Evolutionary conservation across 2,888 invertebrate genomes (phyloP).

Genomic region (Rhagonycha lutea): DNA sequence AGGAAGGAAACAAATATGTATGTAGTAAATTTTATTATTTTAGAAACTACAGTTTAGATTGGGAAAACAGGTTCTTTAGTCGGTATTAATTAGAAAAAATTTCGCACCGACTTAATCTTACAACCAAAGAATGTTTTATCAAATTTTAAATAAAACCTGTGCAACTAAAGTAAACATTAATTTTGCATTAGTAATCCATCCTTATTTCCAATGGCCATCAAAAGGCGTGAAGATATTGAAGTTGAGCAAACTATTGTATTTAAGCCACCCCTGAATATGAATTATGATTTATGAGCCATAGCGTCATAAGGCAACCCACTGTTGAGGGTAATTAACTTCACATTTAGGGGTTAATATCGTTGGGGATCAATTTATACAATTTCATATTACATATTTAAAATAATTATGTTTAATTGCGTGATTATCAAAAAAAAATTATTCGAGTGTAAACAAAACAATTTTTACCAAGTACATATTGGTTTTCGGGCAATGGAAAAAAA

Average conservation of each 20-base stretch:
- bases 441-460: not conserved
- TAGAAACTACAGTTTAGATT: too few relatives aligned
- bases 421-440: not conserved
- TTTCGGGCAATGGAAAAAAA: conserved; percentile 10
- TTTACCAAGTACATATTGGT: not conserved
- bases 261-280: conserved; percentile 43
- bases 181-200: not conserved
- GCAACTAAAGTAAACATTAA: not conserved
- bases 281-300: conserved; percentile 55
- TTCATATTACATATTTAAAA: conserved; percentile 12
- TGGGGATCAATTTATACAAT: conserved; percentile 22
- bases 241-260: conserved; percentile 35
- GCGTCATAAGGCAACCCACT: conserved; percentile 51
- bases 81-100: not conserved
- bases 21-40: not conserved
- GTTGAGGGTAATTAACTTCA: conserved; percentile 55
- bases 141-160: not conserved
- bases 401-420: conserved; percentile 5
- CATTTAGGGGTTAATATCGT: conserved; percentile 41
- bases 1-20: too few relatives aligned
- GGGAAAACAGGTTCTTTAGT: not conserved
- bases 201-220: conserved; percentile 21
- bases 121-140: not conserved
- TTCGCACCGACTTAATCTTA: not conserved
- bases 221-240: conserved; percentile 38